Conservation (phyloP, 2,888 invertebrate genomes). For the Mantis religiosa region DNA sequence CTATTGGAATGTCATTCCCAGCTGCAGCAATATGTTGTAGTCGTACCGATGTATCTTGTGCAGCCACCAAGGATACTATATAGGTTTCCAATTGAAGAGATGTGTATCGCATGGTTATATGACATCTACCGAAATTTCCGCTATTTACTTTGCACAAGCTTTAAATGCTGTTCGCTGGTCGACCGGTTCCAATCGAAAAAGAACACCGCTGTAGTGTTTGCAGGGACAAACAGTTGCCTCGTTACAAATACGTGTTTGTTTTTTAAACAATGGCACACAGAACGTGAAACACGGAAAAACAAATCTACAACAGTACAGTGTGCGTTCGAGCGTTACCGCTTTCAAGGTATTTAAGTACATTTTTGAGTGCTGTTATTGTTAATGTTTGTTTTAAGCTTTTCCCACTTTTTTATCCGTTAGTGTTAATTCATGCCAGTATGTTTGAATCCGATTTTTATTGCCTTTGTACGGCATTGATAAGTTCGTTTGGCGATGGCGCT, state of each 20-base stretch:
- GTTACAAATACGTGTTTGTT: not conserved
- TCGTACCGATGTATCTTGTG: too few relatives aligned
- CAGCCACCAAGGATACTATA: not conserved
- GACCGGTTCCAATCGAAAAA: not conserved
- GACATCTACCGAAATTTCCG: not conserved
- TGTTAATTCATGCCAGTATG: not conserved
- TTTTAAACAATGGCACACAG: not conserved
- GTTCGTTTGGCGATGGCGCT: not conserved
- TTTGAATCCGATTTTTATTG: not conserved
- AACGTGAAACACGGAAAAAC: not conserved
- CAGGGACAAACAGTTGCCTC: not conserved
- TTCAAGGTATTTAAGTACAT: not conserved
- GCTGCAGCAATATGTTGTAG: not conserved
- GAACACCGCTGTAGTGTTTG: not conserved
- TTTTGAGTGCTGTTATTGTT: not conserved
- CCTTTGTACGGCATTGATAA: not conserved
- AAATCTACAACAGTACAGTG: not conserved
- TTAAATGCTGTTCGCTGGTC: not conserved
- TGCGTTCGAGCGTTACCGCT: not conserved
- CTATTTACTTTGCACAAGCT: not conserved
- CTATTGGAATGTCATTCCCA: not conserved
- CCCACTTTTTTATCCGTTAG: not conserved
- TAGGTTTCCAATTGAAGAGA: not conserved
- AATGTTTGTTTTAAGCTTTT: not conserved
- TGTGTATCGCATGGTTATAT: not conserved